Percentiles rank a stretch among this genome's conserved stretches.
phyloP scores from a whole-genome alignment of 1,140 invertebrate genomes.

The Mizuhopecten yessoensis region DNA sequence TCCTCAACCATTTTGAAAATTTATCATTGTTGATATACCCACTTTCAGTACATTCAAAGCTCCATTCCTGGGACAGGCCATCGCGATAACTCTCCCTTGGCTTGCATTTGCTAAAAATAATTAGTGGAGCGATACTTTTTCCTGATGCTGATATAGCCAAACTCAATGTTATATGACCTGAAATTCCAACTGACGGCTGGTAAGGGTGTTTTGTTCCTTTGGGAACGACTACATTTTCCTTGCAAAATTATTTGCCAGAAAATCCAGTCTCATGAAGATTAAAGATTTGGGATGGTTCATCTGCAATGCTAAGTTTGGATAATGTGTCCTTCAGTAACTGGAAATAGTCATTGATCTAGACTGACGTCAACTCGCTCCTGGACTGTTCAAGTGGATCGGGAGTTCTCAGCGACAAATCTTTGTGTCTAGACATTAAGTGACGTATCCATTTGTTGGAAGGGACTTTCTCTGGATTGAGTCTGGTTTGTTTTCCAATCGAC shows the following conservation, averaged over 20 bases:
- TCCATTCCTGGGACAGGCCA: neutral
- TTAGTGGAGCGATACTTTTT: slow-evolving; percentile 43
- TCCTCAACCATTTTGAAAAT: neutral
- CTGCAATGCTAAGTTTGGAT: neutral
- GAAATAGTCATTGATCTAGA: neutral
- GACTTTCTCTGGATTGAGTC: too few species aligned
- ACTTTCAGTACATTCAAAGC: neutral
- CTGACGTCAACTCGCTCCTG: too few species aligned
- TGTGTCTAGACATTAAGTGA: too few species aligned
- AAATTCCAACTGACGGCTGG: slow-evolving; percentile 20
- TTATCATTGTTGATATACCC: neutral
- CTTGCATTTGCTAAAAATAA: slow-evolving; percentile 12
- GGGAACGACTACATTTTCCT: slow-evolving; percentile 41
- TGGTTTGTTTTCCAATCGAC: too few species aligned
- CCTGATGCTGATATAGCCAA: slow-evolving; percentile 41
- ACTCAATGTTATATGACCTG: neutral
- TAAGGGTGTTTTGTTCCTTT: slow-evolving; percentile 43
- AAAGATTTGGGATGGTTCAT: neutral
- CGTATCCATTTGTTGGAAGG: too few species aligned
- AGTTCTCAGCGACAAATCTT: too few species aligned
- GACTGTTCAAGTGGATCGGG: too few species aligned
- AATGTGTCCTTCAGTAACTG: neutral
- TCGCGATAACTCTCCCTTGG: neutral
- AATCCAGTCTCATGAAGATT: slow-evolving; percentile 27
- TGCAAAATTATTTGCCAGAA: neutral